These are phyloP conservation scores for Campaea margaritaria DNA, from an alignment of 2,888 invertebrate species.

Conservation along the genomic window DNA sequence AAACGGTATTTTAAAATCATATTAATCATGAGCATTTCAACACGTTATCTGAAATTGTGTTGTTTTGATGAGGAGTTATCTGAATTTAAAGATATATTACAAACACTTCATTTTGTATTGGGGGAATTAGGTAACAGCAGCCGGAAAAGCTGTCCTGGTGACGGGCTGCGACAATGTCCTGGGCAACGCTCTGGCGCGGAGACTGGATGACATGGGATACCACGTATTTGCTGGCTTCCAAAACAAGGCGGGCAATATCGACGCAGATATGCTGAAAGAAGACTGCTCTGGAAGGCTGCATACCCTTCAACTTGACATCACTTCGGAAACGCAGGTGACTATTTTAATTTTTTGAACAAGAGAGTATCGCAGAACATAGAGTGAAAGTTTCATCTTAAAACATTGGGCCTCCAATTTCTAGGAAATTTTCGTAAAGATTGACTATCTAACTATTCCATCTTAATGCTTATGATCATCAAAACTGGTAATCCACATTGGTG, in stretches of 20 bases:
- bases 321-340: constrained; percentile 89
- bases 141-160: constrained; percentile 93
- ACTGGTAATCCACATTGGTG: constrained; percentile 1
- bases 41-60: not conserved
- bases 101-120: constrained; percentile 2
- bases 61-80: not conserved
- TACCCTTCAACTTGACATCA: constrained; percentile 91
- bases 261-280: constrained; percentile 90
- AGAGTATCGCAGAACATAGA: not conserved
- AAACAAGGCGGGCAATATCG: constrained; percentile 87
- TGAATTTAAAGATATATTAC: not conserved
- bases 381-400: constrained; percentile 7
- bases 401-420: constrained; percentile 8
- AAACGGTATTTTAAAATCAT: no score
- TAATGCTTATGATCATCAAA: constrained; percentile 6
- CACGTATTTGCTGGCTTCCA: constrained; percentile 95
- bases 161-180: constrained; percentile 93
- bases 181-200: constrained; percentile 90
- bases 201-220: constrained; percentile 93
- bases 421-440: constrained; percentile 13
- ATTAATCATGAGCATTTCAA: no score
- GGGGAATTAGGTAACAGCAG: constrained; percentile 88
- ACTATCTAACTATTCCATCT: not conserved
- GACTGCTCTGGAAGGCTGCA: constrained; percentile 91
- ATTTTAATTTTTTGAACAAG: constrained; percentile 11